A percentile compares a stretch with the other conserved stretches of the same genome.
Conservation (phyloP, 2,113 vertebrate genomes). For the Peromyscus polionotus region DNA sequence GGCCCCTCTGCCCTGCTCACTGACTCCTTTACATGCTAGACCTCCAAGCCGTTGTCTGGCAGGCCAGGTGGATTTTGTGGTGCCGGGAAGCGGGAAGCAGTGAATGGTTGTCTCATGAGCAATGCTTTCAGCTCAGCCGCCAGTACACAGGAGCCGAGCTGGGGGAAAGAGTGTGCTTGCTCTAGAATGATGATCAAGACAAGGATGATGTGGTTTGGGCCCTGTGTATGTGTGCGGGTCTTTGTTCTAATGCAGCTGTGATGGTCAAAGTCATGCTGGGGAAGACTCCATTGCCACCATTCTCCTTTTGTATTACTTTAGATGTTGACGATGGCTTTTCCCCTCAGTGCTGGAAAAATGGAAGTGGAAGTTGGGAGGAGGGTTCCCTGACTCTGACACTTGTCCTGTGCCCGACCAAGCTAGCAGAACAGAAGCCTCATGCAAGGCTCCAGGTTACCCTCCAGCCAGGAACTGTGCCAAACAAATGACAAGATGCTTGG, state of each 20-base stretch:
- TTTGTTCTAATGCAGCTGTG: background rate
- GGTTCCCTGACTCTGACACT: background rate
- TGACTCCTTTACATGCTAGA: conserved; percentile 66
- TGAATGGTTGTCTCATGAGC: conserved; percentile 64
- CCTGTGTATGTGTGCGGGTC: background rate
- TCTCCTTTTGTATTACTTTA: background rate
- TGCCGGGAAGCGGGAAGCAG: conserved; percentile 70
- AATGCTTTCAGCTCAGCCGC: conserved; percentile 5
- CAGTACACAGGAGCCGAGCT: background rate
- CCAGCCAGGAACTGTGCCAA: background rate
- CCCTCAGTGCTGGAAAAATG: background rate
- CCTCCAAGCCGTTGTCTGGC: conserved; percentile 78
- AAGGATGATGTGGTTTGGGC: background rate
- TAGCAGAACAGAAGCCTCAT: no score
- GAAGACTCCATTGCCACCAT: conserved; percentile 33
- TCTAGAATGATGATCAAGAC: conserved; percentile 2
- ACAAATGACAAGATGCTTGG: background rate
- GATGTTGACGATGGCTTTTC: background rate
- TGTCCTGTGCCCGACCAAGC: accelerated
- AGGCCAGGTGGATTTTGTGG: conserved; percentile 29
- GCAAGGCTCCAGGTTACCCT: background rate
- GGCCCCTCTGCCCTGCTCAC: conserved; percentile 68
- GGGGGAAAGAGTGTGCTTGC: background rate
- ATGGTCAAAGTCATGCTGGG: background rate
- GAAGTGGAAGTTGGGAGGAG: background rate